Conservation (phyloP, 2,888 invertebrate species). For the Molanna angustata region DNA sequence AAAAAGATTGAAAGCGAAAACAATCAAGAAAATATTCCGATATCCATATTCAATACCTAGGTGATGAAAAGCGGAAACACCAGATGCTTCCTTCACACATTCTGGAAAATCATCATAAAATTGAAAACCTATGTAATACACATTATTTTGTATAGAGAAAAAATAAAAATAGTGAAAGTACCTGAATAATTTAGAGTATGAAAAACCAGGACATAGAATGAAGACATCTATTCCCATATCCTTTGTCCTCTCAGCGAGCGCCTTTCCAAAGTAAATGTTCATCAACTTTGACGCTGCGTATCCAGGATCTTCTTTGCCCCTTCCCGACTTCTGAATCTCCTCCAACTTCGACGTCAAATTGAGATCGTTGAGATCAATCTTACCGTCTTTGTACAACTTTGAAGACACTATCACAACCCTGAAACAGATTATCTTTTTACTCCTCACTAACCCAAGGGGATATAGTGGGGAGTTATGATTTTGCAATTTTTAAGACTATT, state of each 20-base stretch:
- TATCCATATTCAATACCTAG: no score
- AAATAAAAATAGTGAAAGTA: slow-evolving; percentile 37
- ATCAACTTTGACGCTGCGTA: slow-evolving; percentile 78
- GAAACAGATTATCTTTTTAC: slow-evolving; percentile 34
- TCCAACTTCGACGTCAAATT: slow-evolving; percentile 53
- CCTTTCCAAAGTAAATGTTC: slow-evolving; percentile 69
- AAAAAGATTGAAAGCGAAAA: no score
- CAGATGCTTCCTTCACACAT: no score
- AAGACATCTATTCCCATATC: slow-evolving; percentile 61
- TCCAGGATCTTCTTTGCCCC: slow-evolving; percentile 51
- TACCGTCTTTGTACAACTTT: slow-evolving; percentile 65
- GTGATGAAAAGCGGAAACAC: no score
- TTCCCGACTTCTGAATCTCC: slow-evolving; percentile 41
- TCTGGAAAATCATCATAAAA: neutral
- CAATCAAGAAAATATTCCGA: no score
- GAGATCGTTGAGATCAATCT: slow-evolving; percentile 65
- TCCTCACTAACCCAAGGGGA: neutral
- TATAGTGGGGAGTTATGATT: no score
- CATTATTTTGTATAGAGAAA: neutral
- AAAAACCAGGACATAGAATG: slow-evolving; percentile 76
- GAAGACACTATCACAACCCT: slow-evolving; percentile 74
- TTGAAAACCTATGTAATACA: neutral
- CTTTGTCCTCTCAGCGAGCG: slow-evolving; percentile 57
- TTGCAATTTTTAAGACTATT: no score
- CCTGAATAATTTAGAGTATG: slow-evolving; percentile 73